phyloP scores from a whole-genome alignment of 2,888 invertebrate species.

The Spilarctia lutea region DNA sequence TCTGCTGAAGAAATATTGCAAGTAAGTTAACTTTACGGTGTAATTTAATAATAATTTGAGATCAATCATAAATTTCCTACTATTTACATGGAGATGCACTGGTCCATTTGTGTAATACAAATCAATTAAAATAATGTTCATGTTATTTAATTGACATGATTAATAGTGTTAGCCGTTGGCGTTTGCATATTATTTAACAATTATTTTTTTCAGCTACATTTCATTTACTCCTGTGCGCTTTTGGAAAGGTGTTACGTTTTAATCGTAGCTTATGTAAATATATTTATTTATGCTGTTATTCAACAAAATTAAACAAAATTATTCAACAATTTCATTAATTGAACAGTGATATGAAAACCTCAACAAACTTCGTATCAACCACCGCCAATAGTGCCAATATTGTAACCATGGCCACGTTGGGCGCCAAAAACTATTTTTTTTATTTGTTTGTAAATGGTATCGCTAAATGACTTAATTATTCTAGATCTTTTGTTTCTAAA shows the following conservation, averaged over 20 bases:
- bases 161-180: too few species aligned
- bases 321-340: background rate
- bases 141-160: too few species aligned
- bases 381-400: too few species aligned
- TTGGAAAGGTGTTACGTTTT: too few species aligned
- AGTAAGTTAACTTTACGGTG: conserved; percentile 57
- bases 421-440: background rate
- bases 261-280: too few species aligned
- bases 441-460: background rate
- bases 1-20: conserved; percentile 70
- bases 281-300: too few species aligned
- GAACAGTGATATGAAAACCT: background rate
- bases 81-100: background rate
- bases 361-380: background rate
- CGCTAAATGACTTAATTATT: too few species aligned
- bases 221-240: too few species aligned
- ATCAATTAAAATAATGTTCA: too few species aligned
- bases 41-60: background rate
- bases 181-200: background rate
- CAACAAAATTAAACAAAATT: too few species aligned
- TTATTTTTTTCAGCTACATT: background rate
- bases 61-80: background rate
- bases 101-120: background rate
- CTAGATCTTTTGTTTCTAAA: too few species aligned
- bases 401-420: background rate